These are phyloP conservation scores for Protosalanx chinensis DNA, from an alignment of 2,797 vertebrate species.

Conservation along the genomic window DNA sequence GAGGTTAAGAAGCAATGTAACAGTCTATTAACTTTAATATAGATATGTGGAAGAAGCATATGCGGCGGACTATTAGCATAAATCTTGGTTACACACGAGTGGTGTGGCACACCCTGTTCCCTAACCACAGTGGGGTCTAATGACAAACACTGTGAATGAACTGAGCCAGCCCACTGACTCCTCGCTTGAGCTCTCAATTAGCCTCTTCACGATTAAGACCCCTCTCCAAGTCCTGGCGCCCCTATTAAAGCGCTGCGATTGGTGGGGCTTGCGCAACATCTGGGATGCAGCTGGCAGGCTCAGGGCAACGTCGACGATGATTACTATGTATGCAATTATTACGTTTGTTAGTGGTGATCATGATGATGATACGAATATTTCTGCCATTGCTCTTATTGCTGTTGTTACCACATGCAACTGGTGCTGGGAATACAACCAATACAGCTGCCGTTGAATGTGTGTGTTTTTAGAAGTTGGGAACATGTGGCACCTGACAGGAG, in stretches of 20 bases:
- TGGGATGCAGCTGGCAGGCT: neutral
- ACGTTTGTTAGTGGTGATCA: constrained; percentile 11
- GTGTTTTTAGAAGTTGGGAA: neutral
- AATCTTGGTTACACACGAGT: constrained; percentile 94
- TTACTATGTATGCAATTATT: neutral
- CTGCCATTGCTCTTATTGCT: neutral
- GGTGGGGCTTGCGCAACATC: constrained; percentile 10
- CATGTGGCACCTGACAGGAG: neutral
- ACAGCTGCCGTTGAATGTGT: neutral
- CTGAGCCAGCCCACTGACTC: constrained; percentile 64
- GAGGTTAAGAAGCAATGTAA: constrained; percentile 99
- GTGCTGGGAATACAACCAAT: neutral
- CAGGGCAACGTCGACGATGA: neutral
- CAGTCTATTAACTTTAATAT: constrained; percentile 99
- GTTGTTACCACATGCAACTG: neutral
- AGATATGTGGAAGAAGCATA: constrained; percentile 99
- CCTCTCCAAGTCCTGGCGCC: constrained; percentile 34
- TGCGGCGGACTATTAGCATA: constrained; percentile 98
- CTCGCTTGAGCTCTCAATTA: constrained; percentile 79
- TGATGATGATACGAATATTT: neutral
- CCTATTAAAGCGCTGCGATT: constrained; percentile 29
- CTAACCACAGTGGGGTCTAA: constrained; percentile 70
- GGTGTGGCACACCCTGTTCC: constrained; percentile 67
- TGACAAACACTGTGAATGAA: constrained; percentile 76
- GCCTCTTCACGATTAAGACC: constrained; percentile 52